Evolutionary conservation across 2,797 vertebrate species (phyloP), one percentile per base, ranked within the genome.

Genomic region (Steatocranus sp.): DNA sequence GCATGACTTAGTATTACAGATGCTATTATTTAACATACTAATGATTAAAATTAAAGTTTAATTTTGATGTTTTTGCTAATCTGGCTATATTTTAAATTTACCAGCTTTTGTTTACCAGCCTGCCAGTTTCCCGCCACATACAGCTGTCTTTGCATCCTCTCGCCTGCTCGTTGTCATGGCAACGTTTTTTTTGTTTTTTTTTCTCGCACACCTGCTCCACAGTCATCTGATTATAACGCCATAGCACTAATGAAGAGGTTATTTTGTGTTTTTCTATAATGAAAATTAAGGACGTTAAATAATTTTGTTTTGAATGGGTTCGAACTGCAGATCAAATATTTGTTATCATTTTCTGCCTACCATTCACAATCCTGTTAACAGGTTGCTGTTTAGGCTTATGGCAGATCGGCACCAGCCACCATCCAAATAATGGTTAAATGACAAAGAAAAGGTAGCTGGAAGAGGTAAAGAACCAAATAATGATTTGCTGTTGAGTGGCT

Each of bases 291-390:
- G 17, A 48, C 11, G 1, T 48, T n/a, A 73, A 73, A 63, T 66
- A 20, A 7, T 76, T 78, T 84, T 53, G 6, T n/a, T 25, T 70
- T 48, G 48, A 78, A 70, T 74, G 27, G 20, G 49, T 58, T 49
- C 32, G 3, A 68, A 68, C 14, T 68, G 23, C 61, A 83, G 48
- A 76, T 77, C 76, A 87, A 85, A 86, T 86, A 88, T 90, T 90
- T 94, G 80, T 75, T 84, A 78, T 75, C 48, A 78, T 48, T 90
- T 88, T 87, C 78, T 77, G 68, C 54, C 49, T 78, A 75, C 80
- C 84, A 76, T 82, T 88, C 53, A 51, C 23, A 41, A 70, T 82
- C 50, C 46, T 80, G 68, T 73, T 87, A 85, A 56, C 53, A 73
- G 34, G 76, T 82, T 79, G 78, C 58, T 51, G 46, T 48, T 89